Evolutionary conservation across 2,113 vertebrate species (phyloP), one percentile per base, ranked within the genome.

Genomic region (Oncorhynchus masou): DNA sequence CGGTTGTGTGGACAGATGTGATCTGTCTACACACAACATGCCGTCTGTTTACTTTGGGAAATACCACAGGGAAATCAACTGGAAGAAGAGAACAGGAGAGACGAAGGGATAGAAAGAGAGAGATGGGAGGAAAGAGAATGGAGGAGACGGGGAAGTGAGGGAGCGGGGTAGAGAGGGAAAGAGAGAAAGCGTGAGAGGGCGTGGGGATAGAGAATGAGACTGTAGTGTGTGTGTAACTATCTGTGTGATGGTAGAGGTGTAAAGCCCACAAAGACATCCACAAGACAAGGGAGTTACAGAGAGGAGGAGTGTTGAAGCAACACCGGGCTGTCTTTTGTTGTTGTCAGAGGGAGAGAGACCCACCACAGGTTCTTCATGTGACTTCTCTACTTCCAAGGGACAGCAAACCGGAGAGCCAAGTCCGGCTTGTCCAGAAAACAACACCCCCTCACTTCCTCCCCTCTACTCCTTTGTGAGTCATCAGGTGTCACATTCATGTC

Each of bases 1-100:
- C 62, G 79, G 79, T 74, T 31, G 73, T 3, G 20, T 79, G 67
- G 77, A 85, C 75, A 84, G 84, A 86, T 83, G 78, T 84, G 81
- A 84, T 87, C 85, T 74, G 70, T 59, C 31, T 1, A 1, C 19
- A 66, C 71, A 25, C 79, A 12, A 80, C 71, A 49, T n/a, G 6
- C 59, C 49, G 64, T 71, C n/a, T 88, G 85, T 87, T 77, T 69
- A 73, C 48, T 12, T 71, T 13, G 79, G 51, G 49, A 74, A 82
- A 74, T 24, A 54, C 20, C 22, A 19, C 73, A 49, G 25, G 54
- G 39, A 70, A 48, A 70, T 70, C 68, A 70, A 70, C 24, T 39
- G 68, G 11, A 70, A 49, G 11, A 27, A 12, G 31, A 45, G 8
- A 31, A 68, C 5, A 2, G 16, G 20, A 39, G 19, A 39, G 31